phyloP scores from a whole-genome alignment of 2,888 invertebrate species.

The Cryptocephalus primarius region DNA sequence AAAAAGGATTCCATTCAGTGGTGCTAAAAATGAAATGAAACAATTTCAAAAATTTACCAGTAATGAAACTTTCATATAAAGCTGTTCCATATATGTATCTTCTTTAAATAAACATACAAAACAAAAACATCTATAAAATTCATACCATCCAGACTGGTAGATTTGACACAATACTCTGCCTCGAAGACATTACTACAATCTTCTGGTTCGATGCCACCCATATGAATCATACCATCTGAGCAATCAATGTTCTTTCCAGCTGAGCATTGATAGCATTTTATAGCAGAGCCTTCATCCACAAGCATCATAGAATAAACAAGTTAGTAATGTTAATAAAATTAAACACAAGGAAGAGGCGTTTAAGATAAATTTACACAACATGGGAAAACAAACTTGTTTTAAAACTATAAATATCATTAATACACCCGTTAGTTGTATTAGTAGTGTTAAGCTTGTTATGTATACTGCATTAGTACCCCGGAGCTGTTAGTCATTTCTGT shows the following conservation, averaged over 20 bases:
- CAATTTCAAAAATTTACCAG: no score
- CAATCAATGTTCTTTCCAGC: conserved; percentile 56
- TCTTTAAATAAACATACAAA: no score
- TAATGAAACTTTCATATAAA: no score
- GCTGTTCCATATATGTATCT: no score
- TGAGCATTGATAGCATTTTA: conserved; percentile 72
- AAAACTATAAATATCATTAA: background rate
- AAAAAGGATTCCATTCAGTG: no score
- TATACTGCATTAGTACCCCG: background rate
- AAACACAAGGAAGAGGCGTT: background rate
- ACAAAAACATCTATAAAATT: background rate
- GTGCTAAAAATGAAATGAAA: no score
- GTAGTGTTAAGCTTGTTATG: no score
- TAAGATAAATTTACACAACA: no score
- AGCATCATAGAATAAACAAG: no score
- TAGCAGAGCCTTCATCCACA: conserved; percentile 17
- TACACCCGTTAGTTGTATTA: background rate
- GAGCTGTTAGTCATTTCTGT: background rate
- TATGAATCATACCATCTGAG: conserved; percentile 53
- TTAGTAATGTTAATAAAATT: conserved; percentile 2
- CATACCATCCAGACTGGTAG: conserved; percentile 46
- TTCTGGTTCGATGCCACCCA: conserved; percentile 43
- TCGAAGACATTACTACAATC: conserved; percentile 65
- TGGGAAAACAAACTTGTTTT: background rate
- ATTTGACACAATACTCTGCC: conserved; percentile 77